Base-by-base conservation (phyloP, 2,797 vertebrate species). In the Peromyscus melanophrys region DNA sequence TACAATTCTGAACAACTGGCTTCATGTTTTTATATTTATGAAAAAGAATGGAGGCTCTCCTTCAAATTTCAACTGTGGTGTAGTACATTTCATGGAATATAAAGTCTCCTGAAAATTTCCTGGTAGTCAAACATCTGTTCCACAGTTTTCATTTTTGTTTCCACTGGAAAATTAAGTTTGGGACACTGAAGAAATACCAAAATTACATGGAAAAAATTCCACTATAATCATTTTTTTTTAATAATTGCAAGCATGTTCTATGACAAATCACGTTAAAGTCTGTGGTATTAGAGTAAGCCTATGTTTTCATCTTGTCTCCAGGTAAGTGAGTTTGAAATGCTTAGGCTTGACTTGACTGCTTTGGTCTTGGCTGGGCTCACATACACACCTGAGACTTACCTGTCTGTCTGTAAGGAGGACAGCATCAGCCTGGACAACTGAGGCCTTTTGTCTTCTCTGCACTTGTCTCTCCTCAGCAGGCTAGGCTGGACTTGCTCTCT, bases 161-260 rank as follows among this genome's bases (percentile, higher is more conserved):
- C 34, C 61, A 63, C 43, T 49, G 9, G 43, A 97, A 95, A 97
- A 61, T 86, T 46, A 94, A 96, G 61, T 89, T 46, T 49, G 5
- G 84, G 87, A 43, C 77, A 2, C 91, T 63, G 16, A 85, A 94
- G 49, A 90, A 73, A 89, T 89, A 40, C 89, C 55, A 59, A 92
- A 81, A 21, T 43, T 52, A 63, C 34, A 69, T 88, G 11, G 25
- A 80, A 88, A 46, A 77, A 34, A 86, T 46, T 92, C 12, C 16
- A 1, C 52, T 67, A 4, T 57, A 37, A 21, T 87, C 19, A 14
- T 6, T 81, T 94, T 94, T 94, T 65, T 89, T 37, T 14, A 29
- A 37, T 63, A 67, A 31, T 17, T 17, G 37, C 16, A 92, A 55
- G 34, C 81, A 85, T 69, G 23, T 23, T 59, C 1, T 2, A 40